Percentiles rank a stretch among this genome's conserved stretches.
phyloP scores from a whole-genome alignment of 2,797 vertebrate genomes.

The Parauchenoglanis ngamensis region DNA sequence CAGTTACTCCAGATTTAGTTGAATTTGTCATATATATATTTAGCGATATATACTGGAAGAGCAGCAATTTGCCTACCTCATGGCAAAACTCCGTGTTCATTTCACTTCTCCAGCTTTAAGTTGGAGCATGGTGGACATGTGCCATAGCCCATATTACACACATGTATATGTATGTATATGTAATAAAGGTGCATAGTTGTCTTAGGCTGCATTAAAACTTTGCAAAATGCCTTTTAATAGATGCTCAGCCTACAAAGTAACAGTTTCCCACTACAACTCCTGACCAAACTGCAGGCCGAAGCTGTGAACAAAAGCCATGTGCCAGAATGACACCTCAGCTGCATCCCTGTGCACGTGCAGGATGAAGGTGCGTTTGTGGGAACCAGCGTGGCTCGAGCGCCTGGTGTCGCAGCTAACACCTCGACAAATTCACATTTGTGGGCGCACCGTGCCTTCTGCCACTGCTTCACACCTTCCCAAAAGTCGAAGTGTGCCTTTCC shows the following conservation, averaged over 20 bases:
- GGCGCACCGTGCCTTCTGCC: conserved; percentile 55
- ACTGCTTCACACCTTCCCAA: conserved; percentile 54
- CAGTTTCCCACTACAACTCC: neutral
- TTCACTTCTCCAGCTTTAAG: neutral
- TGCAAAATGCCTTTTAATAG: neutral
- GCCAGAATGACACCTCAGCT: conserved; percentile 33
- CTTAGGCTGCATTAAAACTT: no score
- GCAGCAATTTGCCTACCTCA: no score
- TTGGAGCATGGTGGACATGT: neutral
- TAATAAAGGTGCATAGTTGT: neutral
- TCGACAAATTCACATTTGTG: conserved; percentile 55
- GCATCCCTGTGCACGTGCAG: conserved; percentile 40
- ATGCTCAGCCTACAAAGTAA: conserved; percentile 19
- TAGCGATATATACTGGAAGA: neutral
- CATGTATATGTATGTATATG: neutral
- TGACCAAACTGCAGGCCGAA: conserved; percentile 20
- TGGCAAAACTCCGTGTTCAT: neutral
- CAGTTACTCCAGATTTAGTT: neutral
- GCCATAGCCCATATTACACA: neutral
- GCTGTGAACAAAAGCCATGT: conserved; percentile 61
- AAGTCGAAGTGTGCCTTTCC: conserved; percentile 50
- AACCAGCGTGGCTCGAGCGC: conserved; percentile 48
- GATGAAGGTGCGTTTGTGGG: conserved; percentile 35
- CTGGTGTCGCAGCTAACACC: conserved; percentile 63
- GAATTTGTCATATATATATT: neutral